These are phyloP conservation scores for Pollenia angustigena DNA, from an alignment of 2,888 invertebrate genomes.

Conservation along the genomic window DNA sequence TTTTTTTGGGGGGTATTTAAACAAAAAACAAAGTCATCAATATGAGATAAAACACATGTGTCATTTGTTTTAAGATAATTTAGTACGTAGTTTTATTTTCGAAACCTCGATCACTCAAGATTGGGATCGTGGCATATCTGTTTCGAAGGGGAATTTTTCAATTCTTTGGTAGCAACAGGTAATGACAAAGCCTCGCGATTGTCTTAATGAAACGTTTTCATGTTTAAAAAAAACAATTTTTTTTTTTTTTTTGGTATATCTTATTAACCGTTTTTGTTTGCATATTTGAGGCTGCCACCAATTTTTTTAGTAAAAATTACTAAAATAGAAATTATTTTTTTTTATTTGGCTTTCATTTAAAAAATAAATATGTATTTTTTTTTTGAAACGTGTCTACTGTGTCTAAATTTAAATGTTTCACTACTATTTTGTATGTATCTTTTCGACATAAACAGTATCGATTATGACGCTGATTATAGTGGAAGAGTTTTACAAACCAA, in stretches of 20 bases:
- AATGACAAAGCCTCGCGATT: constrained; percentile 27
- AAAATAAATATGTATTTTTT: not conserved
- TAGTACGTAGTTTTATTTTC: not conserved
- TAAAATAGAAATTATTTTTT: too few species aligned
- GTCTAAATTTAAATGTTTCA: too few species aligned
- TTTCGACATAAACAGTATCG: too few species aligned
- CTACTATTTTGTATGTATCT: too few species aligned
- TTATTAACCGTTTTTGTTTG: not conserved
- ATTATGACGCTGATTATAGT: too few species aligned
- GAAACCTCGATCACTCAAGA: constrained; percentile 6
- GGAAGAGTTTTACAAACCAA: too few species aligned
- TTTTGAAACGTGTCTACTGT: too few species aligned
- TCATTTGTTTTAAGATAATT: constrained; percentile 43
- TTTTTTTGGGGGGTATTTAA: constrained; percentile 1
- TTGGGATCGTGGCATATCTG: not conserved
- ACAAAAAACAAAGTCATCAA: constrained; percentile 40
- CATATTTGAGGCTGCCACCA: not conserved
- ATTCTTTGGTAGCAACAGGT: not conserved
- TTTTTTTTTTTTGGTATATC: not conserved
- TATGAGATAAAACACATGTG: constrained; percentile 47
- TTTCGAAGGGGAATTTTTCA: constrained; percentile 2
- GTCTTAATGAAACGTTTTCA: constrained; percentile 7
- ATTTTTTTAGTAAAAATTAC: not conserved
- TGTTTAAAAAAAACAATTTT: constrained; percentile 5
- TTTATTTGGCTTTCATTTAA: not conserved